Evolutionary conservation across 2,797 vertebrate genomes (phyloP).

Genomic region (Micropoecilia bifurca): DNA sequence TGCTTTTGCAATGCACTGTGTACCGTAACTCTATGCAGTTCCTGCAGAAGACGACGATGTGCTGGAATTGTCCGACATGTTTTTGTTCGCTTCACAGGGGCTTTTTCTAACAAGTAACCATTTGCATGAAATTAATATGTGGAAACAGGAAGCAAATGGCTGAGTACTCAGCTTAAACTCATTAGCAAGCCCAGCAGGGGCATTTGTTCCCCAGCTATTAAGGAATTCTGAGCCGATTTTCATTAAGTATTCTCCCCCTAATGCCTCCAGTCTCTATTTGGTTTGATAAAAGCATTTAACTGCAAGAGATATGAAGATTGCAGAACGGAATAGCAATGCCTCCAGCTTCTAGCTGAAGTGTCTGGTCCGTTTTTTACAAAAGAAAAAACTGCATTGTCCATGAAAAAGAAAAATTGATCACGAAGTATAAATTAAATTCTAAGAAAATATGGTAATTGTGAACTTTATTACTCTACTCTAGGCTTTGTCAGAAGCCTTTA

Average conservation of each 20-base stretch:
- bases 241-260: conserved; percentile 62
- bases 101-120: conserved; percentile 37
- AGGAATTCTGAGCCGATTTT: conserved; percentile 61
- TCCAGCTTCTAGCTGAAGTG: conserved; percentile 34
- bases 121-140: conserved; percentile 79
- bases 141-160: conserved; percentile 58
- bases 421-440: background rate
- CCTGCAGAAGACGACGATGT: conserved; percentile 46
- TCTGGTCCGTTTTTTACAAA: conserved; percentile 10
- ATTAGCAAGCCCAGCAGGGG: conserved; percentile 74
- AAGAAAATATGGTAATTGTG: background rate
- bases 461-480: background rate
- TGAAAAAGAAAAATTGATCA: conserved; percentile 23
- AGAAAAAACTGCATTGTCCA: conserved; percentile 12
- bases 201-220: conserved; percentile 67
- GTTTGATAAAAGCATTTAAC: conserved; percentile 65
- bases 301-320: conserved; percentile 26
- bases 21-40: conserved; percentile 20
- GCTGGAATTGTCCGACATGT: conserved; percentile 37
- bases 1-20: background rate
- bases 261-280: conserved; percentile 58
- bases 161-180: conserved; percentile 73
- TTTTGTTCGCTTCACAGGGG: conserved; percentile 44
- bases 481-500: background rate
- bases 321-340: conserved; percentile 31